phyloP scores from a whole-genome alignment of 2,113 vertebrate genomes.

The Apteryx mantelli region DNA sequence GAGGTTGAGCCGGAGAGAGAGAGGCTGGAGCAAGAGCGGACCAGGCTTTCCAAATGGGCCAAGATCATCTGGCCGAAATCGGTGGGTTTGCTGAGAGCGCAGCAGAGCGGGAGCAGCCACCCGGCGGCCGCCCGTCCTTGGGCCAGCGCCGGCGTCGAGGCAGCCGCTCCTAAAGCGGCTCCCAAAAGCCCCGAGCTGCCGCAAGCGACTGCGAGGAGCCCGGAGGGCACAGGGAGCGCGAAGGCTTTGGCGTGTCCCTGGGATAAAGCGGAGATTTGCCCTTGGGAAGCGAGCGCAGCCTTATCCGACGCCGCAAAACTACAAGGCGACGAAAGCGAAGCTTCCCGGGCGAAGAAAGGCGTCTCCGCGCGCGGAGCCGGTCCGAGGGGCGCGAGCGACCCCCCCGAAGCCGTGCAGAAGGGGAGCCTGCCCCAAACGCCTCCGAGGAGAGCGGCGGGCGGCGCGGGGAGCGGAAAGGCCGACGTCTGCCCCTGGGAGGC shows the following conservation, averaged over 20 bases:
- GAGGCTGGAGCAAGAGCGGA: neutral
- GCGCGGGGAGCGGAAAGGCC: neutral
- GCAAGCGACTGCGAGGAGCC: neutral
- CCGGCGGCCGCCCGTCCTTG: neutral
- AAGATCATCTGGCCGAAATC: neutral
- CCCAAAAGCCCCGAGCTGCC: neutral
- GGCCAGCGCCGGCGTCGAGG: neutral
- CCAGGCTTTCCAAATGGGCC: neutral
- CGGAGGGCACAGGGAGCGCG: neutral
- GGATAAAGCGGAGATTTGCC: conserved; percentile 41
- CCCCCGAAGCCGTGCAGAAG: neutral
- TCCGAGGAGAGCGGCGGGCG: neutral
- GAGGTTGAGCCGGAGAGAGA: neutral
- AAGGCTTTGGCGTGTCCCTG: conserved; percentile 68
- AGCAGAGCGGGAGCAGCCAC: neutral
- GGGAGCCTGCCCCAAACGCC: neutral
- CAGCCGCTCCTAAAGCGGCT: neutral
- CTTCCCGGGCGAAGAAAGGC: neutral
- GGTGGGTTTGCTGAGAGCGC: neutral
- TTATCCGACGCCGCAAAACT: neutral
- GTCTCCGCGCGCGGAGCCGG: accelerated
- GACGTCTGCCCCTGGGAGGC: conserved; percentile 58
- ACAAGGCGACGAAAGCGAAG: neutral
- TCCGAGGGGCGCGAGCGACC: accelerated
- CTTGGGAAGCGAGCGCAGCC: conserved; percentile 18